Evolutionary conservation across 2,113 vertebrate genomes (phyloP).

Genomic region (Podocnemis expansa): DNA sequence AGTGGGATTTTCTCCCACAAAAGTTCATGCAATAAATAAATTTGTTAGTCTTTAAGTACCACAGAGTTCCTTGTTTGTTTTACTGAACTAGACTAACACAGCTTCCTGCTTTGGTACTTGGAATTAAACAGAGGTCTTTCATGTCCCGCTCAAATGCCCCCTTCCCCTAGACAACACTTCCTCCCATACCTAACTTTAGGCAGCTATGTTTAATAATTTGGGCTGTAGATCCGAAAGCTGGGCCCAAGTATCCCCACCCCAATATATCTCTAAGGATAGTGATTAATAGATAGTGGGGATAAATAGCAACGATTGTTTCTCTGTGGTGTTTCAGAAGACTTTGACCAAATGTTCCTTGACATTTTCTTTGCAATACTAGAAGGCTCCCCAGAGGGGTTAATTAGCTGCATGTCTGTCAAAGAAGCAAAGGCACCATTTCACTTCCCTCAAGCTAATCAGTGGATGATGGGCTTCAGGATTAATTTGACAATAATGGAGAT

Average conservation of each 20-base stretch:
- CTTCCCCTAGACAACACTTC: not conserved
- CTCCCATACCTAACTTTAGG: not conserved
- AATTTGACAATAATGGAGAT: conserved; percentile 49
- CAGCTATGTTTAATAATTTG: not conserved
- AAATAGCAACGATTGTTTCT: not conserved
- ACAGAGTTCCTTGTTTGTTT: no score
- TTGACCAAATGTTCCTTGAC: conserved; percentile 49
- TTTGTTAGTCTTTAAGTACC: no score
- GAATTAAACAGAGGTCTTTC: not conserved
- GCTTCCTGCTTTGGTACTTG: no score
- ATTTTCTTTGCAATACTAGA: conserved; percentile 25
- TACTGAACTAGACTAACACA: no score
- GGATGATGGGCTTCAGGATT: conserved; percentile 38
- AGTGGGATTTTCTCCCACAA: no score
- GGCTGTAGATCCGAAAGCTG: not conserved
- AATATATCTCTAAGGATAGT: not conserved
- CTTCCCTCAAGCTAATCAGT: conserved; percentile 23
- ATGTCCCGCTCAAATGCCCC: not conserved
- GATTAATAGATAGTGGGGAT: not conserved
- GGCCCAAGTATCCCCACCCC: not conserved
- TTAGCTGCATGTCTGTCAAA: not conserved
- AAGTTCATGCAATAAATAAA: no score
- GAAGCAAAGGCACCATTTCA: conserved; percentile 29
- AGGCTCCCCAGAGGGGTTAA: not conserved
- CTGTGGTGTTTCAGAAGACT: not conserved